Percentiles rank a stretch among this genome's conserved stretches.
Evolutionary conservation across 2,797 vertebrate genomes (phyloP).

Genomic region (Buphagus erythrorhynchus): DNA sequence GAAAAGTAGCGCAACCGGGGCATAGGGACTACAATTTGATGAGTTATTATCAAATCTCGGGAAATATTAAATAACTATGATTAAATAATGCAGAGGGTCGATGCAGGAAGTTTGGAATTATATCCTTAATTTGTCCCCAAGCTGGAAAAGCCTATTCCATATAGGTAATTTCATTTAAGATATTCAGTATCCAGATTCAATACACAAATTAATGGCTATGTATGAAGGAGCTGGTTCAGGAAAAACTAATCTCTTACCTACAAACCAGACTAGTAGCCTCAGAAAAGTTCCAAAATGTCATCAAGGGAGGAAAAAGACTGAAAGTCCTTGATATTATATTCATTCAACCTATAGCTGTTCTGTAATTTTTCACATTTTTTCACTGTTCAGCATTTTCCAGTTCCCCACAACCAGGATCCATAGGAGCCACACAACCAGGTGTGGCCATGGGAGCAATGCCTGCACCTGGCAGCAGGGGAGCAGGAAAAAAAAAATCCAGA

Average conservation of each 20-base stretch:
- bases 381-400: not conserved
- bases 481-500: not conserved
- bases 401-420: not conserved
- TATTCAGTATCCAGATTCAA: not conserved
- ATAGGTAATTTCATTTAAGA: not conserved
- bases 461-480: not conserved
- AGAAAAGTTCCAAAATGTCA: not conserved
- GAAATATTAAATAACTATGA: slow-evolving; percentile 5
- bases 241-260: not conserved
- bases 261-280: not conserved
- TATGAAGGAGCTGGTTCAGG: not conserved
- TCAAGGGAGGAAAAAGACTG: not conserved
- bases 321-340: not conserved
- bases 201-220: not conserved
- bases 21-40: not conserved
- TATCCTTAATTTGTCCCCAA: not conserved
- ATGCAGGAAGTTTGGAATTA: slow-evolving; percentile 1
- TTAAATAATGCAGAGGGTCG: slow-evolving; percentile 7
- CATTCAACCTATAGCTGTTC: not conserved
- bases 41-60: not conserved
- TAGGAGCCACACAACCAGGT: not conserved
- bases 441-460: not conserved
- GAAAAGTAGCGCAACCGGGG: not conserved
- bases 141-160: not conserved
- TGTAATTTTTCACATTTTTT: not conserved